Evolutionary conservation across 2,797 vertebrate species (phyloP).

Genomic region (Aplochiton taeniatus): DNA sequence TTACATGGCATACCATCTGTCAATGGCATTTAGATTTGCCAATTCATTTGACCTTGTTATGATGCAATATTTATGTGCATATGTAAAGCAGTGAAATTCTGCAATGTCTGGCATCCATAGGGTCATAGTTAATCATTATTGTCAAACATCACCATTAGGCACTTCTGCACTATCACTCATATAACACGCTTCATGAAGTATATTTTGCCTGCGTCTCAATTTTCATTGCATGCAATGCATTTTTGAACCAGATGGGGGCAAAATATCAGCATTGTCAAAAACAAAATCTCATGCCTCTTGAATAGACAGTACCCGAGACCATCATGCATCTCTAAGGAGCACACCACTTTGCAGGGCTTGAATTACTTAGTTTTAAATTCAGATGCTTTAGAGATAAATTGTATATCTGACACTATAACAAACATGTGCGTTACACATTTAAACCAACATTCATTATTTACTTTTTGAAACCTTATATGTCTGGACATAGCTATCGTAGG

Average conservation of each 20-base stretch:
- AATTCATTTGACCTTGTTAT: not conserved
- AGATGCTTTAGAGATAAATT: conserved; percentile 2
- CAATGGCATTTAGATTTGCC: too few relatives aligned
- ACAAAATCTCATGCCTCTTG: conserved; percentile 44
- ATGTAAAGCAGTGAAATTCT: conserved; percentile 14
- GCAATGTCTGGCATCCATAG: not conserved
- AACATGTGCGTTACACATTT: too few relatives aligned
- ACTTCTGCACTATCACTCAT: too few relatives aligned
- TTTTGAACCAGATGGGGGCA: conserved; percentile 54
- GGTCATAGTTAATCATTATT: conserved; percentile 28
- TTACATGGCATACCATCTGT: not conserved
- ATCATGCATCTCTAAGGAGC: conserved; percentile 63
- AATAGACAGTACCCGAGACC: conserved; percentile 42
- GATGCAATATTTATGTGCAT: not conserved
- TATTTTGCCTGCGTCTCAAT: conserved; percentile 46
- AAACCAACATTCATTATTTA: too few relatives aligned
- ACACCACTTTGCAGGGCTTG: conserved; percentile 51
- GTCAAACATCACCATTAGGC: conserved; percentile 9
- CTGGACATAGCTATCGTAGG: too few relatives aligned
- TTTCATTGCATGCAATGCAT: conserved; percentile 61
- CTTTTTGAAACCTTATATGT: too few relatives aligned
- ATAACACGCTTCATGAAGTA: conserved; percentile 35
- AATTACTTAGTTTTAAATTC: conserved; percentile 25
- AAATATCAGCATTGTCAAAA: conserved; percentile 58
- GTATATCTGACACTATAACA: too few relatives aligned